Evolutionary conservation across 2,113 vertebrate species (phyloP).

Genomic region (Rutilus rutilus): DNA sequence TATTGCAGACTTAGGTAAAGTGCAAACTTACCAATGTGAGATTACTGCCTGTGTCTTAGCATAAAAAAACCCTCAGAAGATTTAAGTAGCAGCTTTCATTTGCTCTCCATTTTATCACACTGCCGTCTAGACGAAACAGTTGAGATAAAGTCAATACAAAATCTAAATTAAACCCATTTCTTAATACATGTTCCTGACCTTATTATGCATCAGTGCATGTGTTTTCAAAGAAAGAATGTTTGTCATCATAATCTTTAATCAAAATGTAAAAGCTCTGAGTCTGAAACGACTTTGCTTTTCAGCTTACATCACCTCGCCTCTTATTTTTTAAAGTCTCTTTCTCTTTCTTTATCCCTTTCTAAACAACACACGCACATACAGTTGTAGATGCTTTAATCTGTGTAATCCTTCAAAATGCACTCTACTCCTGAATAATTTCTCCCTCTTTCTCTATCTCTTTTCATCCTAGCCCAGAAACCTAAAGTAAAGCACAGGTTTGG

Average conservation of each 20-base stretch:
- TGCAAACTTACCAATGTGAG: background rate
- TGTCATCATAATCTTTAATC: conserved; percentile 26
- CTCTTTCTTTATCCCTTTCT: background rate
- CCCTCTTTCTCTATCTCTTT: background rate
- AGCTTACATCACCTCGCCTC: background rate
- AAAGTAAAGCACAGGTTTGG: background rate
- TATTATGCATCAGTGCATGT: background rate
- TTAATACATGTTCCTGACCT: background rate
- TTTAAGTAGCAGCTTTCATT: background rate
- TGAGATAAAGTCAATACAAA: background rate
- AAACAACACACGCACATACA: background rate
- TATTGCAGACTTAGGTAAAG: background rate
- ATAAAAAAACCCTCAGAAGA: too few relatives aligned
- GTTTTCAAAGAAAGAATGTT: background rate
- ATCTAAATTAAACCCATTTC: background rate
- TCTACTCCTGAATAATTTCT: background rate
- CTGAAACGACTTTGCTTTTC: background rate
- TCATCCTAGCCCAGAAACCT: background rate
- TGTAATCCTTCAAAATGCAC: conserved; percentile 51
- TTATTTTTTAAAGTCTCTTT: background rate
- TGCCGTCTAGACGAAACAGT: background rate
- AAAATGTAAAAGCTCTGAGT: background rate
- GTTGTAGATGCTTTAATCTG: conserved; percentile 51
- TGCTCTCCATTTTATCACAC: background rate
- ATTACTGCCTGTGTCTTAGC: background rate